phyloP scores from a whole-genome alignment of 2,888 invertebrate genomes.

The Drosophila neonasuta region DNA sequence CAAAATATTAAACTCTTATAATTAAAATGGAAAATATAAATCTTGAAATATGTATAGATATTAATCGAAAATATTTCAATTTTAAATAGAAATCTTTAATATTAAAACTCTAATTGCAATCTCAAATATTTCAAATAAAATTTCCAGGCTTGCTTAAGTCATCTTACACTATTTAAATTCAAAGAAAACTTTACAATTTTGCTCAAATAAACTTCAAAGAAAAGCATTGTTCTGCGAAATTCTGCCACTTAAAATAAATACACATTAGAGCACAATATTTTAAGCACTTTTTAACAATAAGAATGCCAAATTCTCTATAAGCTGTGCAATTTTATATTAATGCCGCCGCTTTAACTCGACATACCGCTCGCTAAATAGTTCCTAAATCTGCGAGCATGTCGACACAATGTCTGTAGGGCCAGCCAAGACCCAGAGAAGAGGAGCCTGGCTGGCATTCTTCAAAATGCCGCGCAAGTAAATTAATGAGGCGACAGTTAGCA shows the following conservation, averaged over 20 bases:
- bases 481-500: conserved; percentile 71
- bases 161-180: too few relatives aligned
- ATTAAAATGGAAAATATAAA: too few relatives aligned
- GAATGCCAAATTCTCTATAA: neutral
- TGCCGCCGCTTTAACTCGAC: neutral
- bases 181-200: too few relatives aligned
- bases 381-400: neutral
- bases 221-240: too few relatives aligned
- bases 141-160: too few relatives aligned
- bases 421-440: neutral
- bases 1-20: too few relatives aligned
- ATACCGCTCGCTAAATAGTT: neutral
- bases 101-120: too few relatives aligned
- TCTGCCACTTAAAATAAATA: neutral
- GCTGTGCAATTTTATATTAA: neutral
- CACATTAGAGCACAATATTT: conserved; percentile 2
- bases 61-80: too few relatives aligned
- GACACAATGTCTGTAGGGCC: conserved; percentile 15
- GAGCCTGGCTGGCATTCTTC: conserved; percentile 26
- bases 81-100: too few relatives aligned
- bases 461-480: conserved; percentile 56
- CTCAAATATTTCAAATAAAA: too few relatives aligned
- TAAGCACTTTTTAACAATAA: neutral
- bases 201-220: too few relatives aligned
- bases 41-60: too few relatives aligned